Evolutionary conservation across 2,888 invertebrate genomes (phyloP).

Genomic region (Dryomyza anilis): DNA sequence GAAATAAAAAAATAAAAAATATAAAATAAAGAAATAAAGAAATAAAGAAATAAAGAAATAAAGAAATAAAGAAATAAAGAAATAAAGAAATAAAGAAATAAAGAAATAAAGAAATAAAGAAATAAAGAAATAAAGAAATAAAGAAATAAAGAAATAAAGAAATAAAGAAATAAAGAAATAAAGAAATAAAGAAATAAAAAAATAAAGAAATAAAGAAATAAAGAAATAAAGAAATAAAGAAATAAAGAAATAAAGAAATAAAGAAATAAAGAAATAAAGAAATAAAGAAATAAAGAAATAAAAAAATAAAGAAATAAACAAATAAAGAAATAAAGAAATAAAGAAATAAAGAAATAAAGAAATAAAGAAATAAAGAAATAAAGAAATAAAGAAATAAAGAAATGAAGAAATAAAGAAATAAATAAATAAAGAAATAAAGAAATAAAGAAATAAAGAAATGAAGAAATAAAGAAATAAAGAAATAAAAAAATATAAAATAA

Average conservation of each 20-base stretch:
- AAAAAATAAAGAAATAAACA: too few species aligned
- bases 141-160: constrained; percentile 6
- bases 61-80: background rate
- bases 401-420: too few species aligned
- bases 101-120: background rate
- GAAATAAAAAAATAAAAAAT: background rate
- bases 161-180: constrained; percentile 1
- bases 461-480: background rate
- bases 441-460: background rate
- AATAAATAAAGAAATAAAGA: too few species aligned
- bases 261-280: background rate
- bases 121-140: constrained; percentile 22
- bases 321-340: constrained; percentile 36
- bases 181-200: constrained; percentile 9
- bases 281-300: background rate
- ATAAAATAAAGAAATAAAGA: background rate
- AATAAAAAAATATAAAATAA: too few species aligned
- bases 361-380: too few species aligned
- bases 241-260: constrained; percentile 30
- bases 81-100: background rate
- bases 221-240: constrained; percentile 6
- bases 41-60: background rate
- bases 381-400: too few species aligned
- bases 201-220: constrained; percentile 21
- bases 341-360: background rate